Conservation (phyloP, 2,888 invertebrate species). For the Odontocolon sp. region DNA sequence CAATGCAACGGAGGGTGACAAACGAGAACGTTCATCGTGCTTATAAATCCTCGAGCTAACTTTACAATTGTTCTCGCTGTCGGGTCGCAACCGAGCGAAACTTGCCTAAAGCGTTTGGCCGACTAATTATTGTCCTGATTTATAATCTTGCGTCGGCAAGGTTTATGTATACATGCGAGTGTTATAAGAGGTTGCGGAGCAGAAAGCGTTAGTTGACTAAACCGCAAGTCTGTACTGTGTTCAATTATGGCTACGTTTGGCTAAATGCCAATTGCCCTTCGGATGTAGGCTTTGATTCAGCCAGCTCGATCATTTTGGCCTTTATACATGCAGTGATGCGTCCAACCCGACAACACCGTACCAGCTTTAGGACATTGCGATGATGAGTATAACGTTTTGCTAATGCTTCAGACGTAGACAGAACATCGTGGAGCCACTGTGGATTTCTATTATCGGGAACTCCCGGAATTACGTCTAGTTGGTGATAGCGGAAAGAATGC, state of each 20-base stretch:
- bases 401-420: constrained; percentile 3
- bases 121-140: constrained; percentile 55
- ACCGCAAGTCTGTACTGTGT: constrained; percentile 60
- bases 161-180: constrained; percentile 16
- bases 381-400: neutral
- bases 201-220: constrained; percentile 53
- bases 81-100: constrained; percentile 27
- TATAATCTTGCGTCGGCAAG: constrained; percentile 39
- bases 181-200: neutral
- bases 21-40: constrained; percentile 13
- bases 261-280: constrained; percentile 70
- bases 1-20: neutral
- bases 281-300: constrained; percentile 64
- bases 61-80: constrained; percentile 51
- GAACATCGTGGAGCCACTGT: constrained; percentile 46
- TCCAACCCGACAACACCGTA: too few species aligned
- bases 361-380: too few species aligned
- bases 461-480: constrained; percentile 66
- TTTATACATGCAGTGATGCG: neutral
- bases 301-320: constrained; percentile 63
- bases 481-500: constrained; percentile 65
- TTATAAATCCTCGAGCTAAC: constrained; percentile 38
- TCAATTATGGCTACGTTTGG: constrained; percentile 72
- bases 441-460: constrained; percentile 69
- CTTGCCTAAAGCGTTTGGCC: constrained; percentile 37